phyloP scores from a whole-genome alignment of 2,888 invertebrate genomes.

The Chloroclysta siterata region DNA sequence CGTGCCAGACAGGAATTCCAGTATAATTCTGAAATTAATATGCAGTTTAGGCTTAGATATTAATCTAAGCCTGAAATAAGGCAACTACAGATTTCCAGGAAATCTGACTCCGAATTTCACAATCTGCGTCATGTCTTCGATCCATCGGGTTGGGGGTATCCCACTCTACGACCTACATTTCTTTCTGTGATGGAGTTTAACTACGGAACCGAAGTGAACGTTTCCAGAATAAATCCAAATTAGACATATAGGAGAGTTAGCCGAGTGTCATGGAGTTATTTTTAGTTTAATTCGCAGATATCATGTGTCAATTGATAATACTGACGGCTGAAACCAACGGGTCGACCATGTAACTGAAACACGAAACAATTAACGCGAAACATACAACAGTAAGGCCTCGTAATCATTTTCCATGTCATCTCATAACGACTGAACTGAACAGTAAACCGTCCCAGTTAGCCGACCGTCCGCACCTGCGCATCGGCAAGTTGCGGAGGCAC shows the following conservation, averaged over 20 bases:
- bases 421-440: conserved; percentile 31
- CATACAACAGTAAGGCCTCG: conserved; percentile 17
- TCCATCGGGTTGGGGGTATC: too few species aligned
- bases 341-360: conserved; percentile 18
- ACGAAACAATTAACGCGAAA: conserved; percentile 23
- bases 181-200: background rate
- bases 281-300: background rate
- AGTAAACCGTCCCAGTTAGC: conserved; percentile 48
- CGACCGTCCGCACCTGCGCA: conserved; percentile 56
- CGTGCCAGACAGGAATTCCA: conserved; percentile 10
- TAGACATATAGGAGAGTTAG: background rate
- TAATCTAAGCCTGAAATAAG: too few species aligned
- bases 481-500: conserved; percentile 51
- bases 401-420: conserved; percentile 30
- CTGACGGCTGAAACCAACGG: conserved; percentile 1
- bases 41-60: background rate
- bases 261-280: too few species aligned
- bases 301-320: background rate
- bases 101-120: too few species aligned
- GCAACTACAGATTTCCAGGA: too few species aligned
- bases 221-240: background rate
- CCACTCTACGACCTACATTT: background rate
- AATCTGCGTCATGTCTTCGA: background rate
- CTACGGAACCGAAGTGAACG: background rate
- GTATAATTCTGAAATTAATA: conserved; percentile 3